Evolutionary conservation across 2,797 vertebrate genomes (phyloP).

Genomic region (Megaceryle alcyon): DNA sequence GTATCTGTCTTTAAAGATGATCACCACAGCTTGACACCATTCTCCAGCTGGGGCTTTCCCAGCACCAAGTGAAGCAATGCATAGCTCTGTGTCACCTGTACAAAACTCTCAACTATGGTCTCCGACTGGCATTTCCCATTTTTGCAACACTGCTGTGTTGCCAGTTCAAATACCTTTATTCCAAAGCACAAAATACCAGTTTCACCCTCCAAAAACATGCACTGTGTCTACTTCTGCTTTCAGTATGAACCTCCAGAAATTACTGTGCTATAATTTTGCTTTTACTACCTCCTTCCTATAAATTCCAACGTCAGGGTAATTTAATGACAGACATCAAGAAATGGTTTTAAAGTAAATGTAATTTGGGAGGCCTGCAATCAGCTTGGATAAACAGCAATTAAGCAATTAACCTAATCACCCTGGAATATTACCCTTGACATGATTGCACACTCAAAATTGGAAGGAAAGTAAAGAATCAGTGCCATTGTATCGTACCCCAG

Average conservation of each 20-base stretch:
- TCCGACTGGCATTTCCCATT: neutral
- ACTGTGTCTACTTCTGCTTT: neutral
- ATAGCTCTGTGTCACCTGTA: neutral
- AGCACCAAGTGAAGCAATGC: neutral
- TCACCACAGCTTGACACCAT: neutral
- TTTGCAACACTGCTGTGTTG: neutral
- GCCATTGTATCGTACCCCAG: rapidly evolving
- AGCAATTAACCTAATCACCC: neutral
- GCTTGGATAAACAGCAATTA: slow-evolving; percentile 25
- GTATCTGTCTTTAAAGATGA: neutral
- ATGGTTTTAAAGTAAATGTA: slow-evolving; percentile 3
- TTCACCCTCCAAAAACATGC: neutral
- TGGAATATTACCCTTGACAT: neutral
- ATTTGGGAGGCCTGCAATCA: slow-evolving; percentile 20
- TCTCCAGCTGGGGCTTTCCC: neutral
- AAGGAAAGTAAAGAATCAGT: neutral
- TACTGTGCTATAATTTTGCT: neutral
- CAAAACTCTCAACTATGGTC: neutral
- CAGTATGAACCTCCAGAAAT: neutral
- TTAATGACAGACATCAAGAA: neutral
- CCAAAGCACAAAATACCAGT: neutral
- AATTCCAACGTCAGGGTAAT: neutral
- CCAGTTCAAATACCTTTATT: neutral
- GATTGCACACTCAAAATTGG: neutral
- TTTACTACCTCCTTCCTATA: neutral